Evolutionary conservation across 2,797 vertebrate species (phyloP), one percentile per base, ranked within the genome.

Genomic region (Orestias chungarensis): DNA sequence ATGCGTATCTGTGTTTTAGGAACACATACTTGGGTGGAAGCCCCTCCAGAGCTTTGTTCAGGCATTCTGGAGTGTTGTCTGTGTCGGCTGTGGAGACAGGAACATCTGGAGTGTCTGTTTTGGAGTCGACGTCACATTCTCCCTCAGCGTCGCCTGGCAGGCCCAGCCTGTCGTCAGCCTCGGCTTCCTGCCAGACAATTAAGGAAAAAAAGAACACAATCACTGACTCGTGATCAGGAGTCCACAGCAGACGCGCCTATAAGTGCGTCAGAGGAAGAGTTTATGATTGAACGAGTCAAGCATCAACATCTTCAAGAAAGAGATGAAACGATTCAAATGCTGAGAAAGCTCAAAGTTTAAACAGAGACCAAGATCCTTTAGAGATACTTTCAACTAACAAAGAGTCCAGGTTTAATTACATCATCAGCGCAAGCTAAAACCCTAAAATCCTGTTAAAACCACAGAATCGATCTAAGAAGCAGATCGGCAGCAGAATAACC

Each of bases 41-140:
- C 35, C 98, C 98, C 84, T 97, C 95, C 61, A 99, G 93, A 70
- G 96, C 97, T 87, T 91, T 97, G 93, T 95, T 96, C 81, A 99
- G 95, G 87, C 95, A 96, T 91, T 97, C 90, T 64, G 97, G 98
- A 90, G 98, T 99, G 94, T 95, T 96, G 91, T 99, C 97, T 47
- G 83, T 86, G 78, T 99, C 97, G 65, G 87, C 97, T 65, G 87
- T 86, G 76, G 95, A 86, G 1, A 91, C 93, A 47, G 94, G 94
- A 72, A 94, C 91, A 73, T 97, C 97, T 62, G 95, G 95, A 91
- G 95, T 95, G 88, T 97, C 96, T 40, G 80, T 91, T 93, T 96
- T 96, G 86, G 94, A 93, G 87, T 97, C 96, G 8, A 93, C 82
- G 10, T 95, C 95, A 3, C 85, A 83, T 18, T 95, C 94, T 66